Conservation (phyloP, 2,797 vertebrate species). For the Nothura maculosa region DNA sequence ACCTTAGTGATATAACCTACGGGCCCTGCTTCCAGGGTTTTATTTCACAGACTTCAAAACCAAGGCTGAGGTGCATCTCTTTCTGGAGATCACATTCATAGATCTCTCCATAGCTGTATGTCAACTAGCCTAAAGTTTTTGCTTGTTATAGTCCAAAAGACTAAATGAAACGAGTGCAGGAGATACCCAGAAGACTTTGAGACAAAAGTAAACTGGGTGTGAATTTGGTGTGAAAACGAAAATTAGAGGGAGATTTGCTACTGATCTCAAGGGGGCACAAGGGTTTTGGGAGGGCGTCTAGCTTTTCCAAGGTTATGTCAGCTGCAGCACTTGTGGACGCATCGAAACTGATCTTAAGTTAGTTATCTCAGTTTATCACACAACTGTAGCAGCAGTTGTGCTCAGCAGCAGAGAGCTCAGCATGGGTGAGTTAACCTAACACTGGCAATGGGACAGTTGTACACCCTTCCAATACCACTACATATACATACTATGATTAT, state of each 20-base stretch:
- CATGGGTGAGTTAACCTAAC: rapidly evolving
- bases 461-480: neutral
- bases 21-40: neutral
- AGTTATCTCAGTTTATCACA: neutral
- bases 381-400: neutral
- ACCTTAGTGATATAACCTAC: neutral
- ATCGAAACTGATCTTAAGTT: neutral
- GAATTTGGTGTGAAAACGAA: neutral
- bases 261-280: neutral
- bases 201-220: neutral
- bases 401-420: neutral
- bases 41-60: neutral
- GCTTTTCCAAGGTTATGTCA: neutral
- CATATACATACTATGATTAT: neutral
- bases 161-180: neutral
- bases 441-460: rapidly evolving
- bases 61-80: rapidly evolving
- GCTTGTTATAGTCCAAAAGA: neutral
- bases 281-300: neutral
- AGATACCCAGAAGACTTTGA: neutral
- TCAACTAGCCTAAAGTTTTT: neutral
- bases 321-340: rapidly evolving
- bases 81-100: neutral
- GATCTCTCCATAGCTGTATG: rapidly evolving
- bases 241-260: neutral